Evolutionary conservation across 2,113 vertebrate genomes (phyloP).

Genomic region (Gnathonemus echidnorhynchus): DNA sequence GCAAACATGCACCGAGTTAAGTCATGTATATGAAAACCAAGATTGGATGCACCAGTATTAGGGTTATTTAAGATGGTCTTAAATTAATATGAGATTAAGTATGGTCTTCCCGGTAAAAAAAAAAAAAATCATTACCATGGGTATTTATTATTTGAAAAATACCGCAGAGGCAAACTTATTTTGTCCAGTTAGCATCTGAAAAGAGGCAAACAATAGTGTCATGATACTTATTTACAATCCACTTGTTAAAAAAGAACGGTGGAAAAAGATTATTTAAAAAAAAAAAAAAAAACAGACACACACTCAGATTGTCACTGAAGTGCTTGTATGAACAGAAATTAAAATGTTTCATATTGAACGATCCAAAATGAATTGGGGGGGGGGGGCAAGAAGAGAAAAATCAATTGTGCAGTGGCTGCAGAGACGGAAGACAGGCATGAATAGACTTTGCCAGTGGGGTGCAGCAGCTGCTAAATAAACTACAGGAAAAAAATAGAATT

Average conservation of each 20-base stretch:
- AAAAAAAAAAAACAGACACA: conserved; percentile 3
- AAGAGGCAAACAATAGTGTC: not conserved
- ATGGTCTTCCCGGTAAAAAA: not conserved
- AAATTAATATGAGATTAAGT: not conserved
- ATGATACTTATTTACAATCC: not conserved
- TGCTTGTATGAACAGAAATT: conserved; percentile 85
- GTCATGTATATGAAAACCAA: not conserved
- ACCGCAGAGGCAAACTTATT: not conserved
- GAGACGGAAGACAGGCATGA: conserved; percentile 82
- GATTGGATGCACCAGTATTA: not conserved
- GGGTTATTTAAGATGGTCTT: not conserved
- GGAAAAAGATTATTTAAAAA: conserved; percentile 58
- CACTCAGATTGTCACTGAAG: conserved; percentile 64
- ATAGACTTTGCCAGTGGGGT: conserved; percentile 94
- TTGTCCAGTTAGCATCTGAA: not conserved
- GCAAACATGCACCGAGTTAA: not conserved
- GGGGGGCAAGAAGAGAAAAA: conserved; percentile 73
- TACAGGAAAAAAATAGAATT: conserved; percentile 72
- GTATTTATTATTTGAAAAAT: not conserved
- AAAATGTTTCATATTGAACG: conserved; percentile 97
- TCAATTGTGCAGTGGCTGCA: conserved; percentile 84
- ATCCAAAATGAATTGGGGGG: conserved; percentile 83
- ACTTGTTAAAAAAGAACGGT: conserved; percentile 27
- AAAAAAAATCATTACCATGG: not conserved
- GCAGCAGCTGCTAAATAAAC: conserved; percentile 94